Base-by-base conservation (phyloP, 2,113 vertebrate species). In the Ginglymostoma cirratum region DNA sequence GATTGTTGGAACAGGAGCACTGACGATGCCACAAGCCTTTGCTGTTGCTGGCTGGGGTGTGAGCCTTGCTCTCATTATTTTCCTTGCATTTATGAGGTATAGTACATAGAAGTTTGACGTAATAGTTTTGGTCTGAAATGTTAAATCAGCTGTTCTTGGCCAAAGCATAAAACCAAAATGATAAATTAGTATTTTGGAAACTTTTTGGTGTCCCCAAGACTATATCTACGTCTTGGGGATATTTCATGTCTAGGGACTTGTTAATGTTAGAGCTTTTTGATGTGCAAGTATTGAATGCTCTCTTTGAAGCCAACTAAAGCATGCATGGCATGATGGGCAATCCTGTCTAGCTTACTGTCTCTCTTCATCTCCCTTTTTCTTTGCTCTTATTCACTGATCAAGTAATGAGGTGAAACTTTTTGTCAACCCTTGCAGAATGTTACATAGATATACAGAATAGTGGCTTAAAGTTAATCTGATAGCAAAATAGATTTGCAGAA, bases 11-110 rank as follows among this genome's bases (percentile, higher is more conserved):
- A 99, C 99, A 0, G 99, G 99, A 15, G 99, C 99, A 0, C 97
- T 99, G 96, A 99, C 99, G 94, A 99, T 99, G 99, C 99, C 99
- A 14, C 98, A 98, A 97, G 99, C 99, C 96, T 99, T 99, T 52
- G 99, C 99, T 0, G 96, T 97, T 0, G 99, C 99, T 0, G 99
- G 99, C 2, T 99, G 99, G 99, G 98, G 98, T 0, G 98, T 99
- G 97, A 99, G 99, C 97, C 97, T 99, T 0, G 0, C 98, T 0
- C 98, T 99, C 96, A 97, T 99, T 83, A 96, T 97, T 96, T 98
- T 99, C 96, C 97, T 99, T 96, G 98, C 97, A 1, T 99, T 99
- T 96, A 99, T 99, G 99, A 99, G 99, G 99, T 99, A 96, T 97
- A 48, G 87, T 95, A 45, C 70, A 42, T 67, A 42, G 69, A 17